These are phyloP conservation scores for Cryptoblepharus egeriae DNA, from an alignment of 2,797 vertebrate genomes.

Conservation along the genomic window DNA sequence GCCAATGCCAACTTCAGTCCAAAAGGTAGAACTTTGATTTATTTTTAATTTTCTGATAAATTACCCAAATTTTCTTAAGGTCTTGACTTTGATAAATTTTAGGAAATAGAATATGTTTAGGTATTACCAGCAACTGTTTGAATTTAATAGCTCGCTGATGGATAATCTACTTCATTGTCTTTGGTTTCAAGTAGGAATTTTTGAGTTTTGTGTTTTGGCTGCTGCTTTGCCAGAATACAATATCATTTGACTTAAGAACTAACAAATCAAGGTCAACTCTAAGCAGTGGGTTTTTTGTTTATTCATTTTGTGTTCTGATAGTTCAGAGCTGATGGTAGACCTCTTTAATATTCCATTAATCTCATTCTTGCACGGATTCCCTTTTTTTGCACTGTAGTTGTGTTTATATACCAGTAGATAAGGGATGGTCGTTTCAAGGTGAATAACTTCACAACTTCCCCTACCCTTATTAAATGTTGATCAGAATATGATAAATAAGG, in stretches of 20 bases:
- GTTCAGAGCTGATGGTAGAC: background rate
- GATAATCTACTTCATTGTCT: constrained; percentile 4
- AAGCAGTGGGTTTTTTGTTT: background rate
- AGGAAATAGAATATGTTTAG: background rate
- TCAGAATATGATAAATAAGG: background rate
- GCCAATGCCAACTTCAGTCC: constrained; percentile 67
- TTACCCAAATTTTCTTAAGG: background rate
- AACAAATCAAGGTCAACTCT: background rate
- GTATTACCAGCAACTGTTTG: background rate
- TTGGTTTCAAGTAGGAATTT: background rate
- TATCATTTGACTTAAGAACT: too few species aligned
- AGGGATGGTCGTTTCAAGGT: background rate
- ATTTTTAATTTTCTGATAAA: background rate
- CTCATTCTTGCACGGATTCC: background rate
- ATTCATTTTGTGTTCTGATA: too few species aligned
- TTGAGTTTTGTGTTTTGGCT: background rate
- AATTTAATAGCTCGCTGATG: background rate
- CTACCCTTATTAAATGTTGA: background rate
- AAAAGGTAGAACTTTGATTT: constrained; percentile 71
- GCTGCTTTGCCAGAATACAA: background rate
- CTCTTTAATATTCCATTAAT: background rate
- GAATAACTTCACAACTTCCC: too few species aligned
- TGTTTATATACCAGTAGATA: background rate
- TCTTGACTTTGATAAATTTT: accelerated
- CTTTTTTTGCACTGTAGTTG: background rate